Evolutionary conservation across 2,113 vertebrate genomes (phyloP).

Genomic region (human): DNA sequence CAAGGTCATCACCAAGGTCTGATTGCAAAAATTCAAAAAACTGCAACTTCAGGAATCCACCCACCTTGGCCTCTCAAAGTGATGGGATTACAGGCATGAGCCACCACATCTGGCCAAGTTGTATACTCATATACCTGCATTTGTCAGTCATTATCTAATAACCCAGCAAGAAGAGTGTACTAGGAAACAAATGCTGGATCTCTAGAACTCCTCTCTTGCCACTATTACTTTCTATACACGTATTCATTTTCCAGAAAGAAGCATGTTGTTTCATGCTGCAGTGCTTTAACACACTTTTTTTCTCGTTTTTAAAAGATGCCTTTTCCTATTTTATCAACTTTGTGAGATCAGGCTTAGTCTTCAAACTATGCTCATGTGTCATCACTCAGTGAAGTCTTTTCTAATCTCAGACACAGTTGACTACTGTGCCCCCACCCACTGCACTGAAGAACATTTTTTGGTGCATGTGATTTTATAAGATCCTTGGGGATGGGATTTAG

Average conservation of each 20-base stretch:
- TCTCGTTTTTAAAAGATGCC: neutral
- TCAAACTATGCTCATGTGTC: neutral
- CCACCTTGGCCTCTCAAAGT: too few relatives aligned
- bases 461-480: neutral
- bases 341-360: neutral
- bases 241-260: neutral
- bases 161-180: neutral
- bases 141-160: neutral
- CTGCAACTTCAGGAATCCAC: too few relatives aligned
- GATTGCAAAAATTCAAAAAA: too few relatives aligned
- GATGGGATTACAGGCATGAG: too few relatives aligned
- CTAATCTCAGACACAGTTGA: neutral
- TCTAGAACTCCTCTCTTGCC: neutral
- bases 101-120: neutral
- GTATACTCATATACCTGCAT: neutral
- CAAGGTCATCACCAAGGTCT: too few relatives aligned
- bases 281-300: neutral
- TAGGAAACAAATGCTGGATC: slow-evolving; percentile 9
- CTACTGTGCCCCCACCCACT: neutral
- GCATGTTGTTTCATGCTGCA: neutral
- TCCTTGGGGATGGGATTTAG: neutral
- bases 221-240: neutral
- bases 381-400: neutral
- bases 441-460: neutral
- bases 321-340: neutral